These are phyloP conservation scores for Harpegnathos saltator DNA, from an alignment of 1,140 invertebrate species.

Conservation along the genomic window DNA sequence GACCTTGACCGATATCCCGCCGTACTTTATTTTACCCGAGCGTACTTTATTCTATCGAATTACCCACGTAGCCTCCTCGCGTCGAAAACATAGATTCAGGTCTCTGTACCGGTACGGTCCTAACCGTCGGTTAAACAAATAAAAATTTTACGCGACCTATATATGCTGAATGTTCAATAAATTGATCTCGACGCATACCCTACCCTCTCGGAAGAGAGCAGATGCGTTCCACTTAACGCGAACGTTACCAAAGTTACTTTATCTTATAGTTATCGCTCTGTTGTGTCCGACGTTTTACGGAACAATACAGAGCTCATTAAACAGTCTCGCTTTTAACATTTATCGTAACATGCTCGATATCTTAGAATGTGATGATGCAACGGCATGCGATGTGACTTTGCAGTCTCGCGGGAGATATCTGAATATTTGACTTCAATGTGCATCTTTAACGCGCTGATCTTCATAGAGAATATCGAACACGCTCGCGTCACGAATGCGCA, in stretches of 20 bases:
- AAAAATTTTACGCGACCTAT: background rate
- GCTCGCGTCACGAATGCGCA: no score
- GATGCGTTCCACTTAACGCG: background rate
- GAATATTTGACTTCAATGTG: background rate
- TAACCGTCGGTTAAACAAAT: conserved; percentile 1
- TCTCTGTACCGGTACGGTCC: conserved; percentile 13
- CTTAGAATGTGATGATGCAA: background rate
- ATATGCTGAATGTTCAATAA: background rate
- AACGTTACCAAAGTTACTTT: background rate
- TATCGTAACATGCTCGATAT: background rate
- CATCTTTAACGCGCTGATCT: background rate
- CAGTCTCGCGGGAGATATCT: background rate
- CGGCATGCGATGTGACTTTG: background rate
- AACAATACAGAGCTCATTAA: background rate
- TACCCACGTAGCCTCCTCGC: conserved; percentile 2
- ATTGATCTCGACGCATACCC: background rate
- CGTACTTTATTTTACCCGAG: conserved; percentile 52
- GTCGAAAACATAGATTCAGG: conserved; percentile 29
- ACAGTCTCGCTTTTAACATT: background rate
- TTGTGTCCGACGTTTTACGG: no score
- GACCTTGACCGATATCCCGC: conserved; percentile 49
- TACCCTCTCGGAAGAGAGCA: background rate
- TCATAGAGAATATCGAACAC: background rate
- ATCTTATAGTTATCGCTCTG: no score
- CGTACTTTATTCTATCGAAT: conserved; percentile 53